Evolutionary conservation across 2,888 invertebrate species (phyloP).

Genomic region (Balanococcus diminutus): DNA sequence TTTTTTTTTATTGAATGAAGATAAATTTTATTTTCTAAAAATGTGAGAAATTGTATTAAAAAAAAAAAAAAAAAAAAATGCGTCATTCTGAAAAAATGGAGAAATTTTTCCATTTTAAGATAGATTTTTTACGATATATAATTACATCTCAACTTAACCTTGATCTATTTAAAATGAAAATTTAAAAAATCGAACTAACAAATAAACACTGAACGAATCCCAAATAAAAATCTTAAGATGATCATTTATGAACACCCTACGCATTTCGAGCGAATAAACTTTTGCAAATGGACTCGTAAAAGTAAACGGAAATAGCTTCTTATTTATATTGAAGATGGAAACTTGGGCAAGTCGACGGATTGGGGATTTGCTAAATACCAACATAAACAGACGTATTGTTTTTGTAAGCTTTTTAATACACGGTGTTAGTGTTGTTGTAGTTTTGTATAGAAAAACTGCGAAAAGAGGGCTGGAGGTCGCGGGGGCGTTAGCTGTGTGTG

Average conservation of each 20-base stretch:
- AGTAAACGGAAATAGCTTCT: conserved; percentile 46
- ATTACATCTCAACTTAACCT: no score
- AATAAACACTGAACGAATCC: not conserved
- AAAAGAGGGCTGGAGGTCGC: not conserved
- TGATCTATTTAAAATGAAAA: no score
- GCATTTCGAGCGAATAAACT: conserved; percentile 43
- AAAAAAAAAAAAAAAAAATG: no score
- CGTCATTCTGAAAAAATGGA: no score
- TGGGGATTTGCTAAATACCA: conserved; percentile 36
- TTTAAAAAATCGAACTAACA: no score
- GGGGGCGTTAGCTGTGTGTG: not conserved
- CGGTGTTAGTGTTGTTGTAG: not conserved
- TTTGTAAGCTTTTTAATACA: conserved; percentile 20
- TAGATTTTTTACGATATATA: no score
- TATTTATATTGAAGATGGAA: conserved; percentile 43
- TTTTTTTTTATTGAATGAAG: no score
- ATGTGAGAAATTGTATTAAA: no score
- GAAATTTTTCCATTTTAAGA: no score
- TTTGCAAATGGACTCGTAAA: conserved; percentile 52
- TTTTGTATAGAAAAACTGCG: not conserved
- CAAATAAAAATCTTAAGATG: not conserved
- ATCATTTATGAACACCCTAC: conserved; percentile 29
- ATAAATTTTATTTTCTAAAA: no score
- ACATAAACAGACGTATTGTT: conserved; percentile 36
- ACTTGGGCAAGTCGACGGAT: conserved; percentile 31